Base-by-base conservation (phyloP, 2,888 invertebrate species). In the Anticlea derivata region DNA sequence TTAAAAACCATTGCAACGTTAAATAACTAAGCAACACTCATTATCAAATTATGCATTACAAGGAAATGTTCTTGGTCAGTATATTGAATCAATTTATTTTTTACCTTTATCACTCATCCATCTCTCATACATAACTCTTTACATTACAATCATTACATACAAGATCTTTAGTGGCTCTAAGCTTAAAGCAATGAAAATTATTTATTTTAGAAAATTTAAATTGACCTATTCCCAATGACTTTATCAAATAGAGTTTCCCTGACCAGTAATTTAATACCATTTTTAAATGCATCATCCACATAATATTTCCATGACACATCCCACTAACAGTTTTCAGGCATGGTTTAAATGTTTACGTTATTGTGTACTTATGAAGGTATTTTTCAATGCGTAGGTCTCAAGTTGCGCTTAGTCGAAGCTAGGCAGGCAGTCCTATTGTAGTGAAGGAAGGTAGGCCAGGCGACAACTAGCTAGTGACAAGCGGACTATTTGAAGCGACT, bases 361-460 rank as follows among this genome's bases (percentile, higher is more conserved):
- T 33, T 74, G 67, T 76, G 65, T 73, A 75, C 72, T 78, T 63
- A 77, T 64, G 61, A 69, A 70, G 63, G 59, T 70, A 73, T 84
- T 88, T 86, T 87, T 86, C 78, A 86, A 88, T 85, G 79, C 80
- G 76, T 90, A 90, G 90, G 90, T 89, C 67, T 78, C 81, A 88
- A 88, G 86, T 87, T 81, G 80, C 80, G 83, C 84, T 80, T 83
- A 86, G 82, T 83, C 78, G 83, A 85, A 81, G 84, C 87, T 88
- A 88, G 88, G 89, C 89, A 90, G 89, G 88, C 84, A 83, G 83
- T 78, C 71, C 70, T 64, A 86, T 81, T 76, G 73, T 84, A 83
- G 75, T 68, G 75, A 79, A 68, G 75, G 76, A 70, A 82, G 79
- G 77, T 86, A 86, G 86, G 84, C 80, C 77, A 72, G 73, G 74